Evolutionary conservation across 2,888 invertebrate species (phyloP).

Genomic region (Amblyteles armatorius): DNA sequence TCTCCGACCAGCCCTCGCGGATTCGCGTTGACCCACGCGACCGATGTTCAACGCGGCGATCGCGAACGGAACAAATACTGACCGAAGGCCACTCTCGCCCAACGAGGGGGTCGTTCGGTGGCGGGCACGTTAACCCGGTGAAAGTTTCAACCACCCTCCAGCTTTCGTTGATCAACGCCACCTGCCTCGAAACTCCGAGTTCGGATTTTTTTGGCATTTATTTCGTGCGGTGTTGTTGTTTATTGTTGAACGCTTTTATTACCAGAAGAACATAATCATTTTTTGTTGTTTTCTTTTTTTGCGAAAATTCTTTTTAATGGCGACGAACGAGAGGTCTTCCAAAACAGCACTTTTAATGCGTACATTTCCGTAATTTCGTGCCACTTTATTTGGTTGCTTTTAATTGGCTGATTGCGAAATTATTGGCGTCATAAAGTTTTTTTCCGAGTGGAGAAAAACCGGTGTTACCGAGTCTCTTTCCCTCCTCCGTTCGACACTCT

Average conservation of each 20-base stretch:
- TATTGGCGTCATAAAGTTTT: slow-evolving; percentile 79
- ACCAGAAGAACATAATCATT: background rate
- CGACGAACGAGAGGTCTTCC: background rate
- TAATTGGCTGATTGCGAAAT: slow-evolving; percentile 80
- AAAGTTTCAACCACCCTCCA: slow-evolving; percentile 13
- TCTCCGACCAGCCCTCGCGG: slow-evolving; percentile 36
- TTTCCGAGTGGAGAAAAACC: slow-evolving; percentile 53
- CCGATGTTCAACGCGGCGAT: slow-evolving; percentile 59
- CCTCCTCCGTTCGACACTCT: slow-evolving; percentile 73
- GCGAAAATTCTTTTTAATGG: background rate
- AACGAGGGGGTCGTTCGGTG: background rate
- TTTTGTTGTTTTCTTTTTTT: too few species aligned
- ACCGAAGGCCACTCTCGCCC: slow-evolving; percentile 57
- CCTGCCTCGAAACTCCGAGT: background rate
- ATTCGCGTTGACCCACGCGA: slow-evolving; percentile 7
- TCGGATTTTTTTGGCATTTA: background rate
- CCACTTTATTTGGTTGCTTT: slow-evolving; percentile 67
- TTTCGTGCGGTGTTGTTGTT: background rate
- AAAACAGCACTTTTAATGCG: slow-evolving; percentile 15
- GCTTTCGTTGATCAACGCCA: slow-evolving; percentile 17
- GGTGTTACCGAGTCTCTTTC: slow-evolving; percentile 71
- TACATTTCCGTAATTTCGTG: slow-evolving; percentile 33
- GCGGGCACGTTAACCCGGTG: slow-evolving; percentile 26
- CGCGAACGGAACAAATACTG: slow-evolving; percentile 72
- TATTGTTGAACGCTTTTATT: background rate